Conservation (phyloP, 37 sponge, comb jelly and placozoan genomes). For the Bolinopsis microptera region DNA sequence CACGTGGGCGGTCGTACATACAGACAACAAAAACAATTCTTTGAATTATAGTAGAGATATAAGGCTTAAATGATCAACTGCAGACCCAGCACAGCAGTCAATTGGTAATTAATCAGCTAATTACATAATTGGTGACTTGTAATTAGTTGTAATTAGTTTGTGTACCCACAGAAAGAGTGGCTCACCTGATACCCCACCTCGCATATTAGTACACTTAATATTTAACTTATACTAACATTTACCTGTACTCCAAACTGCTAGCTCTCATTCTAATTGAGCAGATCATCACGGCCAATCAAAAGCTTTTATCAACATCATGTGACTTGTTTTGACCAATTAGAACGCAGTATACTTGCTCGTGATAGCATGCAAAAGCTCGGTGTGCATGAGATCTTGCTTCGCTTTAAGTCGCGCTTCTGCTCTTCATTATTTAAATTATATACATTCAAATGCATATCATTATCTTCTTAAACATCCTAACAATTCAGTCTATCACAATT, state of each 20-base stretch:
- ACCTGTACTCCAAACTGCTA: not conserved
- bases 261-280: not conserved
- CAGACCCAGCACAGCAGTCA: too few relatives aligned
- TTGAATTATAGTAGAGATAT: too few relatives aligned
- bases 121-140: too few relatives aligned
- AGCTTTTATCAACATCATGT: not conserved
- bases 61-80: too few relatives aligned
- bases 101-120: too few relatives aligned
- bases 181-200: too few relatives aligned
- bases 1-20: too few relatives aligned
- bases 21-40: too few relatives aligned
- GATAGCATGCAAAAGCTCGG: not conserved
- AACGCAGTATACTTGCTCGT: not conserved
- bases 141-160: too few relatives aligned
- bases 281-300: not conserved
- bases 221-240: not conserved
- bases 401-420: not conserved
- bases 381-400: not conserved
- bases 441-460: not conserved
- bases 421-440: not conserved
- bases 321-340: not conserved
- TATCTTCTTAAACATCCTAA: not conserved
- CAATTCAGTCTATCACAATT: too few relatives aligned
- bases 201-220: not conserved
- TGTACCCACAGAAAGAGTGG: too few relatives aligned